Evolutionary conservation across 2,797 vertebrate species (phyloP).

Genomic region (Sebastes diploproa): DNA sequence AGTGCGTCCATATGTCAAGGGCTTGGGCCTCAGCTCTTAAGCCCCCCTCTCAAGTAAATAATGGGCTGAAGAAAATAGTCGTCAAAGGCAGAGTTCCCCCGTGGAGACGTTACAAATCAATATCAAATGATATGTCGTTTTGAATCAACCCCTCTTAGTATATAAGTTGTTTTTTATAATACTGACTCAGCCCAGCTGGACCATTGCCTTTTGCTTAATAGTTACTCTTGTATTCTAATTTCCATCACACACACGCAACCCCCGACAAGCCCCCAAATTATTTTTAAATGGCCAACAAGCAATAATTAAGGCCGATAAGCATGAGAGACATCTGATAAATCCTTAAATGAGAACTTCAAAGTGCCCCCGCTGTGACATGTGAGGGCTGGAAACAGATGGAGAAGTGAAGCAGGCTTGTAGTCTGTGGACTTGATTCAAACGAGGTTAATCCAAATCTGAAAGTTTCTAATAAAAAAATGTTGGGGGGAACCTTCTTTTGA

Average conservation of each 20-base stretch:
- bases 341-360: constrained; percentile 62
- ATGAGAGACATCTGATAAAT: constrained; percentile 57
- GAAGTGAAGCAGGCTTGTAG: constrained; percentile 20
- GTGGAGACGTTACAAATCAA: constrained; percentile 42
- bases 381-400: constrained; percentile 57
- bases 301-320: constrained; percentile 59
- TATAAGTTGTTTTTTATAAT: constrained; percentile 26
- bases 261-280: constrained; percentile 21
- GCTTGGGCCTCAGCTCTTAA: constrained; percentile 33
- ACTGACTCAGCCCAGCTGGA: constrained; percentile 42
- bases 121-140: constrained; percentile 47
- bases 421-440: constrained; percentile 37
- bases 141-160: constrained; percentile 31
- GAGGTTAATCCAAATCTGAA: constrained; percentile 49
- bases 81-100: constrained; percentile 34
- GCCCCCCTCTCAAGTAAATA: constrained; percentile 43
- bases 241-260: not conserved
- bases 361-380: constrained; percentile 57
- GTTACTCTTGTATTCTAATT: constrained; percentile 44
- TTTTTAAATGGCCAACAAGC: constrained; percentile 50
- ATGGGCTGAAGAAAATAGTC: constrained; percentile 40
- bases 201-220: constrained; percentile 28
- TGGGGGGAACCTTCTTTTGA: constrained; percentile 10
- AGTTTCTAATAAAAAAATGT: constrained; percentile 16
- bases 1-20: constrained; percentile 61